Conservation (phyloP, 2,888 invertebrate species). For the Muschampia plurimacula region DNA sequence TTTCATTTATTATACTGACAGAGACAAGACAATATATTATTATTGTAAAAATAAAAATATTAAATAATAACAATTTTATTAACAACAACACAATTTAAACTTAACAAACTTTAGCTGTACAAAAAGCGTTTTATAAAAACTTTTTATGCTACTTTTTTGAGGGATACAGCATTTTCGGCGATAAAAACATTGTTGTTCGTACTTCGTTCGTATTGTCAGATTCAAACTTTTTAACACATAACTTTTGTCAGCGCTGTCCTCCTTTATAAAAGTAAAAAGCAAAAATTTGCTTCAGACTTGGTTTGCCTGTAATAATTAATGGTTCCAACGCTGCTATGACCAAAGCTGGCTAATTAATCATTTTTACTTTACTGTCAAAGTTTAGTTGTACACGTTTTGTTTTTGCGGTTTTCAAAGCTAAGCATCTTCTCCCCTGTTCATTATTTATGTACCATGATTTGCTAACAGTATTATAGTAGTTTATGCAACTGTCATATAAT, state of each 20-base stretch:
- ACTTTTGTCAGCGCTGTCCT: not conserved
- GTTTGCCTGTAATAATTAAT: slow-evolving; percentile 29
- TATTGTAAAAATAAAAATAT: not conserved
- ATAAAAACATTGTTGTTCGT: not conserved
- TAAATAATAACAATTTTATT: not conserved
- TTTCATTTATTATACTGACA: too few species aligned
- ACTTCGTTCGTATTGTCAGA: not conserved
- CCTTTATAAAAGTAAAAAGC: slow-evolving; percentile 9
- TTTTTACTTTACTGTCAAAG: slow-evolving; percentile 13
- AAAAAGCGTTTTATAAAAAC: not conserved
- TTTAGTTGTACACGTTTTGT: not conserved
- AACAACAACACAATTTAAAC: not conserved
- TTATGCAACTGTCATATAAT: too few species aligned
- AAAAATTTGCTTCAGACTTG: slow-evolving; percentile 13
- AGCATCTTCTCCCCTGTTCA: not conserved
- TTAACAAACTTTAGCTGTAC: not conserved
- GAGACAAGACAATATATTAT: too few species aligned
- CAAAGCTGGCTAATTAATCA: slow-evolving; percentile 26
- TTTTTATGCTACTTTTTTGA: not conserved
- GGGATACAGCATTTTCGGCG: not conserved
- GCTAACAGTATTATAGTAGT: too few species aligned
- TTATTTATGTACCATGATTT: not conserved
- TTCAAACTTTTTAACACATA: slow-evolving; percentile 4
- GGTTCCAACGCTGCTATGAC: slow-evolving; percentile 15
- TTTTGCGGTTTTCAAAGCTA: slow-evolving; percentile 10